phyloP scores from a whole-genome alignment of 2,113 vertebrate genomes.

The Illadopsis cleaveri region DNA sequence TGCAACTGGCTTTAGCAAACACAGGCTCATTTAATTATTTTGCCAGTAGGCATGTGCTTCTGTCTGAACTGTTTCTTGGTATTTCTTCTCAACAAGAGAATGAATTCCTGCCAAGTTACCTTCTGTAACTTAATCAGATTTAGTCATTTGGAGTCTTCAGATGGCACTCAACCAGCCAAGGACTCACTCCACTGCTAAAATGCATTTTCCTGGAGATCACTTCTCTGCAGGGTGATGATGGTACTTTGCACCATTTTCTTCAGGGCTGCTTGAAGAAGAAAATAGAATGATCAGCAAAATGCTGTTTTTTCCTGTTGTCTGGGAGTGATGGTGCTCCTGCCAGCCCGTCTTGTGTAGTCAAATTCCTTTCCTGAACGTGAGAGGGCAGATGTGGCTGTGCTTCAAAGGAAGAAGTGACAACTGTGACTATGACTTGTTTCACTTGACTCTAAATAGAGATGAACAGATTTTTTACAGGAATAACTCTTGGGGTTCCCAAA shows the following conservation, averaged over 20 bases:
- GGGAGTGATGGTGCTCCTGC: not conserved
- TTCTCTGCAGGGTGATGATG: not conserved
- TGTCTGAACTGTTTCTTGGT: conserved; percentile 26
- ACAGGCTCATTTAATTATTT: conserved; percentile 56
- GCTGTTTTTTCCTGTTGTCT: not conserved
- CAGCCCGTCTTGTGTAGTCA: fast-evolving
- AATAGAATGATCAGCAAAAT: not conserved
- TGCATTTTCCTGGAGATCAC: not conserved
- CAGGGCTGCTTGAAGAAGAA: not conserved
- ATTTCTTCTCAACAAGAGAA: conserved; percentile 28
- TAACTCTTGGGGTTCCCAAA: not conserved
- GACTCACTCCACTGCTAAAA: not conserved
- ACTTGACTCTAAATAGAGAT: not conserved
- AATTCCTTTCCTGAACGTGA: not conserved
- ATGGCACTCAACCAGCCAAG: conserved; percentile 21
- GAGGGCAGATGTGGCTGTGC: not conserved
- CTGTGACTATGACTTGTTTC: not conserved
- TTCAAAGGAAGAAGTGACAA: not conserved
- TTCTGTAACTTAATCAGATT: conserved; percentile 45
- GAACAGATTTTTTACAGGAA: not conserved
- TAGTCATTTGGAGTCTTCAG: conserved; percentile 29
- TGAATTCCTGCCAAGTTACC: conserved; percentile 48
- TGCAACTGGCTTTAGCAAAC: conserved; percentile 57
- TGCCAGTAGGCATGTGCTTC: conserved; percentile 27
- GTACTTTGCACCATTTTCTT: not conserved